Base-by-base conservation (phyloP, 2,888 invertebrate species). In the Acleris literana region DNA sequence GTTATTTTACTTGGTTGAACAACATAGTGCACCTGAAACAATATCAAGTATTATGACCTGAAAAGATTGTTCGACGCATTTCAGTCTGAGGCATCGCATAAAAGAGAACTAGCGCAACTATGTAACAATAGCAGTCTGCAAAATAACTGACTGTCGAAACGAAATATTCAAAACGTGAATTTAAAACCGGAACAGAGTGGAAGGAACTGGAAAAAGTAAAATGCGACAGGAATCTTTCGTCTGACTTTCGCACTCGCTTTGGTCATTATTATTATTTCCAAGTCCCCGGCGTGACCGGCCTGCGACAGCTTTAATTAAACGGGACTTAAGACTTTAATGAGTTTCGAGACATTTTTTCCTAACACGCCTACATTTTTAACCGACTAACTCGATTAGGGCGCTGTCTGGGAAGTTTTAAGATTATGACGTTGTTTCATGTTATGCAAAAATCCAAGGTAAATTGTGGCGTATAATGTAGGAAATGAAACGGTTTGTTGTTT, bases 291-390 rank as follows among this genome's bases (percentile, higher is more conserved):
- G 74, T 78, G 77, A 79, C 81, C 75, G 72, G 76, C 73, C 71
- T 74, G 68, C 76, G 79, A 78, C 77, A 74, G 75, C 76, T 76
- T 81, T 88, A 90, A 90, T 91, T 91, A 90, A 85, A 84, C 81
- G 72, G 76, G 82, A 77, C 83, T 87, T 83, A 83, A 82, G 81
- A 83, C 82, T 88, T 86, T 84, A 89, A 91, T 84, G 83, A 87
- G 83, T 87, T 84, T 75, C 70, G 76, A 79, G 77, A 74, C 80
- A 79, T 83, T 88, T 85, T 85, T 80, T 78, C 77, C 72, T 74
- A 69, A 68, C 60, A 66, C 75, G 83, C 82, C 78, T 82, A 81
- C 78, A 74, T 77, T 77, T 76, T 77, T 73, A 76, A 76, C 68
- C 65, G 63, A 70, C 68, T 80, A 80, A 83, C 81, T 78, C 79